Evolutionary conservation across 2,888 invertebrate genomes (phyloP), one percentile per base, ranked within the genome.

Genomic region (Phrixothrix hirtus): DNA sequence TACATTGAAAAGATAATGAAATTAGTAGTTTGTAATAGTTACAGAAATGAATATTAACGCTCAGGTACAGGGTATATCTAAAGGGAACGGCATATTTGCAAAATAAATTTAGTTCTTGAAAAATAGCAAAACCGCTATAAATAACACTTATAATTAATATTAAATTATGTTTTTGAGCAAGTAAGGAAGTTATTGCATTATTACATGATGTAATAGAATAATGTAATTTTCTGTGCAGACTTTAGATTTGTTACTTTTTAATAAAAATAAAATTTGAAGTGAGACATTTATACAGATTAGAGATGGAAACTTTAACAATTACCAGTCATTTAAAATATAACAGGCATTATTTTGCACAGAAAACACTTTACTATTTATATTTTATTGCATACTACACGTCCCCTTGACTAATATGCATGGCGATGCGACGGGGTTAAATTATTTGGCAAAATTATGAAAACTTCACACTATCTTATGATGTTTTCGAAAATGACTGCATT

Each of bases 381-480:
- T 65, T 72, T 72, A 72, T 72, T 72, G 72, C 71, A 67, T 70
- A 66, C 70, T 72, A 72, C 71, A 71, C 71, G 70, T 69, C 67
- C 71, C 71, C 69, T 66, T 62, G 47, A 48, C 53, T 67, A 64
- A 50, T 46, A 55, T 62, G 63, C 64, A 64, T 64, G 53, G 61
- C 60, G 61, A 66, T 65, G 63, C 66, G 58, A 61, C 67, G 63
- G 66, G 55, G 55, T 41, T 47, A 55, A 55, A 47, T 60, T 62
- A 59, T 61, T 64, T 67, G 65, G 68, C 67, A 65, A 69, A 69
- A 67, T 65, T 62, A 66, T 64, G 64, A 65, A 70, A 66, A 64
- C 63, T 65, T 65, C 65, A 69, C 67, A 69, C 68, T 70, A 66
- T 66, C 65, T 61, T 26, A 25, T 38, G 14, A 3, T 14, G 25